A percentile compares a stretch with the other conserved stretches of the same genome.
Evolutionary conservation across 2,797 vertebrate species (phyloP).

Genomic region (Prionace glauca): DNA sequence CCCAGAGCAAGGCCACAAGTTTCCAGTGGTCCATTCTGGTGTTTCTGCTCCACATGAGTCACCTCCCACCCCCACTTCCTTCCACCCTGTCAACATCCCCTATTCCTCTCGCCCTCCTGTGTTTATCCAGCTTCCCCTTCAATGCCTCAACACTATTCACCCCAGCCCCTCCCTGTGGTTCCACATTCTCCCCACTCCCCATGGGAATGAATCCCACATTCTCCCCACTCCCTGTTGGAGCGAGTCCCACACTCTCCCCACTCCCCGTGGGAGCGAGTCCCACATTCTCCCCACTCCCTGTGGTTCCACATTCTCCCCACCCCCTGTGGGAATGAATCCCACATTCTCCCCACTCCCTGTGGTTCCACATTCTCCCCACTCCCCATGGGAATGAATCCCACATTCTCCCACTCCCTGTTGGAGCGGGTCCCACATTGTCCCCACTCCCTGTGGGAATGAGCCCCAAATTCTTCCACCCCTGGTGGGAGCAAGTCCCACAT

Average conservation of each 20-base stretch:
- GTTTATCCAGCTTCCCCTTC: neutral
- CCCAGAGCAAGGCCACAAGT: neutral
- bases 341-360: neutral
- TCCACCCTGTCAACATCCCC: neutral
- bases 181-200: neutral
- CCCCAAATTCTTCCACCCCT: too few species aligned
- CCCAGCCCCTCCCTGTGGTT: neutral
- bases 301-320: neutral
- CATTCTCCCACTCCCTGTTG: neutral
- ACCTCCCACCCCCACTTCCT: neutral
- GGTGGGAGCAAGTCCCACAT: neutral
- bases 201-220: too few species aligned
- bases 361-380: neutral
- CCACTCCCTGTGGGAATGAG: neutral
- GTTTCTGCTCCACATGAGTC: neutral
- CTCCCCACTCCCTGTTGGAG: neutral
- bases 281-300: neutral
- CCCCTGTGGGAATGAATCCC: too few species aligned
- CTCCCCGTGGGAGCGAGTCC: neutral
- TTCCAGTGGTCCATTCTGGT: neutral
- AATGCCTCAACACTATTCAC: neutral
- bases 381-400: too few species aligned
- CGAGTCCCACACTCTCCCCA: neutral
- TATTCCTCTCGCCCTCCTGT: neutral
- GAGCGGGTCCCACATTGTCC: neutral